Base-by-base conservation (phyloP, 2,888 invertebrate genomes). In the Eupeodes luniger region DNA sequence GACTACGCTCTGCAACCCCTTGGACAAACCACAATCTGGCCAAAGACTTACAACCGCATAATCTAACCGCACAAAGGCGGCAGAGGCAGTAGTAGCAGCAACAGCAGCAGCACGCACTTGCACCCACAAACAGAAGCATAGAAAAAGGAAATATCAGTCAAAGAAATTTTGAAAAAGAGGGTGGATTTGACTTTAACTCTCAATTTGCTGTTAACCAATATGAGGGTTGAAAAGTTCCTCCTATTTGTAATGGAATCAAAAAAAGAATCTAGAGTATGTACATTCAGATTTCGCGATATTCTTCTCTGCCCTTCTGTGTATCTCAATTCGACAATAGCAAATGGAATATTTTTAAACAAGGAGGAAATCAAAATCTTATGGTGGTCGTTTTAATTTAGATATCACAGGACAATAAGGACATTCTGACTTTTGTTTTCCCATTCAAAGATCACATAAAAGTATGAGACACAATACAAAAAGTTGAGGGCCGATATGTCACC, bases 21-120 rank as follows among this genome's bases (percentile, higher is more conserved):
- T 12, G 11, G 34, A 78, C 67, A 81, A 88, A 85, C 88, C 88
- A 70, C 85, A 88, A 88, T 88, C 78, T 81, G 75, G 85, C 88
- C 88, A 88, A 85, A 74, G 53, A 85, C 74, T 70, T 88, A 85
- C 77, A 81, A 85, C 88, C 88, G 81, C 85, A 88, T 88, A 88
- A 88, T 81, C 88, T 88, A 85, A 85, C 85, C 85, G 74, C 85
- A 81, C 74, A 84, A 87, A 78, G 69, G 59, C 81, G 61, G 74
- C 77, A 81, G 19, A 57, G 12, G 4, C 47, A 11, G 12, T 12
- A 44, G 27, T 47, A 62, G 44, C 62, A 64, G 40, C 40, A n/a
- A 19, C 80, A 77, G 77, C 40, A n/a, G 47, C 76, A 77, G 80
- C 84, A 88, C 87, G 88, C 88, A 88, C 85, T 88, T 88, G 88